Evolutionary conservation across 1,140 invertebrate species (phyloP).

Genomic region (Drosophila arizonae): DNA sequence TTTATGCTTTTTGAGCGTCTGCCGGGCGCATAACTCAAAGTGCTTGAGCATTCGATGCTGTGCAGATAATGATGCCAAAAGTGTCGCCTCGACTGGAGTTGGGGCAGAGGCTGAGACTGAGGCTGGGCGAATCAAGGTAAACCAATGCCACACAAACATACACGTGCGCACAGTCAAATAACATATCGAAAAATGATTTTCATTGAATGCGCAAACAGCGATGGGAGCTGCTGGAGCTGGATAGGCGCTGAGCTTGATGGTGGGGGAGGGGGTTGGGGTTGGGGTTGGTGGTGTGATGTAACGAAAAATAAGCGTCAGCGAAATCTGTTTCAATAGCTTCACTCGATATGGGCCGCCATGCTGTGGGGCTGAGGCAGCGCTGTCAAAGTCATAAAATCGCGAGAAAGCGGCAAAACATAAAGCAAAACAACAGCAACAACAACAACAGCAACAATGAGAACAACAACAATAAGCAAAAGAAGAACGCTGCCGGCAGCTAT

Average conservation of each 20-base stretch:
- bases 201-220: conserved; percentile 45
- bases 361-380: conserved; percentile 15
- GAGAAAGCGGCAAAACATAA: conserved; percentile 72
- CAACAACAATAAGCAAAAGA: conserved; percentile 6
- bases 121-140: conserved; percentile 56
- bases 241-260: background rate
- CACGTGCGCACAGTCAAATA: conserved; percentile 50
- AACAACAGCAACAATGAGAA: conserved; percentile 45
- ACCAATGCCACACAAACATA: conserved; percentile 41
- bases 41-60: conserved; percentile 65
- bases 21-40: conserved; percentile 74
- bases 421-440: conserved; percentile 32
- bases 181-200: conserved; percentile 81
- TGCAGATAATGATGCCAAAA: conserved; percentile 79
- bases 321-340: conserved; percentile 72
- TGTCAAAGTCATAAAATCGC: conserved; percentile 77
- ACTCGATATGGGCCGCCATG: conserved; percentile 15
- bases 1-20: conserved; percentile 75
- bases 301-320: conserved; percentile 66
- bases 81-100: conserved; percentile 56
- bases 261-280: background rate
- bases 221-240: conserved; percentile 8
- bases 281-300: background rate
- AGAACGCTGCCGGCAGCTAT: conserved; percentile 52
- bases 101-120: conserved; percentile 8